These are phyloP conservation scores for Sycophila texana DNA, from an alignment of 2,888 invertebrate species.

Conservation along the genomic window DNA sequence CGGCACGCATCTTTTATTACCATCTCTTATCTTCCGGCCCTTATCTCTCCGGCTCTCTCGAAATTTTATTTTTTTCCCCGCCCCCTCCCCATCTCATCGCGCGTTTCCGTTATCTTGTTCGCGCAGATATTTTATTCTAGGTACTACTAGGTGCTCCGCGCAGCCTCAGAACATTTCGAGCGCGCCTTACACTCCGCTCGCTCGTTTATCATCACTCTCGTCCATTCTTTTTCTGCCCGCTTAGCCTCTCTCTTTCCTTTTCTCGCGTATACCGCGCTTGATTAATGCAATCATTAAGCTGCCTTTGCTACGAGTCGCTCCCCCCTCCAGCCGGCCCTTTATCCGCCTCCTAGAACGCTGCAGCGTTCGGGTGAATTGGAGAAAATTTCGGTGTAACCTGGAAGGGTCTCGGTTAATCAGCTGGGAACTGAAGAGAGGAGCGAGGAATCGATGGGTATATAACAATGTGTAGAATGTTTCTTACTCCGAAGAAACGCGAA, in stretches of 20 bases:
- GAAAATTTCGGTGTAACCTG: too few relatives aligned
- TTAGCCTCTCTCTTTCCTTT: conserved; percentile 25
- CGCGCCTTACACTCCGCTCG: conserved; percentile 6
- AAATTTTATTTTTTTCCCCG: conserved; percentile 10
- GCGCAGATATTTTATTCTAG: conserved; percentile 42
- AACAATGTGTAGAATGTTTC: too few relatives aligned
- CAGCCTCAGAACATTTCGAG: conserved; percentile 35
- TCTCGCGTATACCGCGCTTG: conserved; percentile 38
- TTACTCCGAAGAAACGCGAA: too few relatives aligned
- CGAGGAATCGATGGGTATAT: too few relatives aligned
- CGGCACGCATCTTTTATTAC: conserved; percentile 36
- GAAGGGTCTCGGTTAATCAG: too few relatives aligned
- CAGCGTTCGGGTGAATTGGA: too few relatives aligned
- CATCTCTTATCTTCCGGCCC: conserved; percentile 31
- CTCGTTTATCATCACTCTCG: conserved; percentile 52
- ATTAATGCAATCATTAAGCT: conserved; percentile 56
- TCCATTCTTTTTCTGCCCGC: conserved; percentile 43
- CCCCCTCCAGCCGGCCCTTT: background rate
- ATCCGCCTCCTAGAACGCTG: background rate
- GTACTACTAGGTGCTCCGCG: background rate
- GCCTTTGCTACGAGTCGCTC: conserved; percentile 6
- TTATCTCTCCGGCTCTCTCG: conserved; percentile 11
- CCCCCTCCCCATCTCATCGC: background rate
- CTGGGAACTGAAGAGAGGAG: too few relatives aligned
- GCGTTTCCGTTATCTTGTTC: conserved; percentile 44